phyloP scores from a whole-genome alignment of 2,888 invertebrate genomes.

The Pardosa pseudoannulata region DNA sequence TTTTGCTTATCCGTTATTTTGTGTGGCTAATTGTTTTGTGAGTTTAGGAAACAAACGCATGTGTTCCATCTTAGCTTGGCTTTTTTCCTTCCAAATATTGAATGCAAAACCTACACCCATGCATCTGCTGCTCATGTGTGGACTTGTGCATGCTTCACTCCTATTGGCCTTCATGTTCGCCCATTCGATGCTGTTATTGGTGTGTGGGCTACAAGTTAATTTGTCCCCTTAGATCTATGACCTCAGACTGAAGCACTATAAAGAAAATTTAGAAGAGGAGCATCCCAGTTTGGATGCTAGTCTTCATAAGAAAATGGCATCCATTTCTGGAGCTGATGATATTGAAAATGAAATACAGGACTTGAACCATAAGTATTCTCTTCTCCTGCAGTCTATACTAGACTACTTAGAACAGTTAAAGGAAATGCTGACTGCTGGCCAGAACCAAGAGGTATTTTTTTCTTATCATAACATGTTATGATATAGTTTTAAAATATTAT shows the following conservation, averaged over 20 bases:
- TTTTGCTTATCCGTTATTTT: constrained; percentile 4
- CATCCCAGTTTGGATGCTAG: constrained; percentile 87
- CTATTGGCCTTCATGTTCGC: constrained; percentile 40
- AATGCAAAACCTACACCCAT: constrained; percentile 39
- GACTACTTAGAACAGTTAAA: constrained; percentile 82
- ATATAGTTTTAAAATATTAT: too few species aligned
- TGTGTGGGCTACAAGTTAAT: constrained; percentile 61
- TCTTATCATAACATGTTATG: too few species aligned
- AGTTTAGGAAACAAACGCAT: constrained; percentile 45
- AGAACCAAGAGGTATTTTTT: constrained; percentile 50
- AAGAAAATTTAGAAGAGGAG: constrained; percentile 87
- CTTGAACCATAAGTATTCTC: constrained; percentile 87
- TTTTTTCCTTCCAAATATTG: constrained; percentile 30
- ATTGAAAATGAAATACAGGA: constrained; percentile 87
- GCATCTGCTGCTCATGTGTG: constrained; percentile 58
- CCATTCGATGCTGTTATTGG: constrained; percentile 28
- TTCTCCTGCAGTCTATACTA: constrained; percentile 77
- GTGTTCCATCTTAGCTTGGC: constrained; percentile 57
- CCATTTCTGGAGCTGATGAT: constrained; percentile 82
- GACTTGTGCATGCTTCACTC: constrained; percentile 69
- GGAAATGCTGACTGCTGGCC: constrained; percentile 40
- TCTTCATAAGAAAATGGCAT: constrained; percentile 75
- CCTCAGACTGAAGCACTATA: constrained; percentile 89
- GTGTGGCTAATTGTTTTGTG: constrained; percentile 34
- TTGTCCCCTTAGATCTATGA: constrained; percentile 83